Evolutionary conservation across 2,113 vertebrate species (phyloP).

Genomic region (Sander lucioperca): DNA sequence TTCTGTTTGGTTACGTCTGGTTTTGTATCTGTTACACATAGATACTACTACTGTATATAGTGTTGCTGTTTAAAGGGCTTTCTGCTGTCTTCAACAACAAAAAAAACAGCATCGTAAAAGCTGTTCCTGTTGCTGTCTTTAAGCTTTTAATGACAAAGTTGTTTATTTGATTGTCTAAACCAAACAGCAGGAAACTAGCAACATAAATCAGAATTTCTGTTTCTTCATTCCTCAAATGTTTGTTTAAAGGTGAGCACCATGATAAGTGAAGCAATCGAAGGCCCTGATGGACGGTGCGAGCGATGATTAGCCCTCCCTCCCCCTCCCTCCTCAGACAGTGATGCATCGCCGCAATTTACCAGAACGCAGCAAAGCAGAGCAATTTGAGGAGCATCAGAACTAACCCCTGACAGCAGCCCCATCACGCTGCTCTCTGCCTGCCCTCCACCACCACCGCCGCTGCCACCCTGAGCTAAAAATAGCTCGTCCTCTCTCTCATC

Average conservation of each 20-base stretch:
- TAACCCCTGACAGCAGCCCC: constrained; percentile 35
- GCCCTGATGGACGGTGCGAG: constrained; percentile 1
- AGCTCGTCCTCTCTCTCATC: constrained; percentile 69
- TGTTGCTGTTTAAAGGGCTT: too few species aligned
- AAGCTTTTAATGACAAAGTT: background rate
- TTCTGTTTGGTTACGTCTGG: too few species aligned
- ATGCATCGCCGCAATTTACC: constrained; percentile 54
- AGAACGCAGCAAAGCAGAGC: constrained; percentile 23
- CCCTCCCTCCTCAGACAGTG: constrained; percentile 23
- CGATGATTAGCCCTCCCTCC: constrained; percentile 17
- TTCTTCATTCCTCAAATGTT: background rate
- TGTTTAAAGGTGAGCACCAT: background rate
- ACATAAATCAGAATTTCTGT: background rate
- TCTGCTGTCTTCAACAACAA: too few species aligned
- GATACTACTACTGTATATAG: too few species aligned
- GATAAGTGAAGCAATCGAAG: background rate
- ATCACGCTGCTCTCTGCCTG: constrained; percentile 28
- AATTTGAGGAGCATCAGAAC: constrained; percentile 48
- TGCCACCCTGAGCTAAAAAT: constrained; percentile 68
- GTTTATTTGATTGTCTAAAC: background rate
- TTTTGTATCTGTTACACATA: too few species aligned
- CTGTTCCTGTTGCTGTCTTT: background rate
- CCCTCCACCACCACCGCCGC: constrained; percentile 3
- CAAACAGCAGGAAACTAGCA: background rate
- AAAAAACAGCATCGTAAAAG: too few species aligned